Evolutionary conservation across 2,888 invertebrate genomes (phyloP), one percentile per base, ranked within the genome.

Genomic region (Xanthia togata): DNA sequence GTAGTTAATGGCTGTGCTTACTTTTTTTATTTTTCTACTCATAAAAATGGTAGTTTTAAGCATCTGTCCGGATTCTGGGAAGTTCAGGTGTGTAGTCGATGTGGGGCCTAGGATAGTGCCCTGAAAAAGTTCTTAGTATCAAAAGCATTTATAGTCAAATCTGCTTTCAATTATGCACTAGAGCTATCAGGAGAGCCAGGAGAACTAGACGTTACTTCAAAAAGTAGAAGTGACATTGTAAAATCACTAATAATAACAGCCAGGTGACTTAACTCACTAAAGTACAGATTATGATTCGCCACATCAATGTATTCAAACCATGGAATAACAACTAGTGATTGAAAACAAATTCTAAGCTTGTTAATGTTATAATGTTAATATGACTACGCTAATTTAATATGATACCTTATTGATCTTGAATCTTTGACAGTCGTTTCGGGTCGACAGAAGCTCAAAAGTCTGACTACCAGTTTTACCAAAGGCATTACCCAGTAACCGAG

Each of bases 11-110:
- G 74, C 73, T 69, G 57, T 71, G 63, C 63, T 68, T 73, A 70
- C 64, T 63, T 86, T 86, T n/a, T 83, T 81, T 64, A 62, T 71
- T 85, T 76, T 65, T 74, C 78, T 78, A 86, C 57, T 62, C 70
- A 73, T 83, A 80, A 85, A 84, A 73, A 62, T 73, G 8, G 17
- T 75, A 76, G 47, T 70, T 63, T 69, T 26, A 50, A 65, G 69
- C 64, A 83, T 86, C 83, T 86, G 71, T 77, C 67, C n/a, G 20
- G 35, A 38, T 83, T 83, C 83, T 74, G n/a, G n/a, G 86, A 83
- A 83, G 35, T 55, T 71, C 59, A 72, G 73, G 73, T 73, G 72
- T 59, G 50, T 63, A 31, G 35, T 12, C 35, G 41, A 44, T 60
- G 41, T 38, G 38, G 69, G 77, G 31, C 64, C 73, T 62, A 85